A percentile compares a stretch with the other conserved stretches of the same genome.
Conservation (phyloP, 2,113 vertebrate genomes). For the Cervus canadensis region DNA sequence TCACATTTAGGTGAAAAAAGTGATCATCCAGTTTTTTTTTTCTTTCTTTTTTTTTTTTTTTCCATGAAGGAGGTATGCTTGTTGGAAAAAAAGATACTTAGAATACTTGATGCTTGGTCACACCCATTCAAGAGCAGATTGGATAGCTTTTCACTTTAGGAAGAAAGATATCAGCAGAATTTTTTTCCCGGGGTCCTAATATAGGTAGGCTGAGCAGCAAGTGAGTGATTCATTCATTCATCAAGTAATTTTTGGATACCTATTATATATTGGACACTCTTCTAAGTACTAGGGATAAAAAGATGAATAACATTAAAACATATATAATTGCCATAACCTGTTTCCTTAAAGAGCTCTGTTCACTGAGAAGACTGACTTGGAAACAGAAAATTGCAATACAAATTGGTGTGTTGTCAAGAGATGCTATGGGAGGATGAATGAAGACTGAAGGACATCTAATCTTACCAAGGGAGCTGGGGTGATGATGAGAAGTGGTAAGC, state of each 20-base stretch:
- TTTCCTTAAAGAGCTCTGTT: neutral
- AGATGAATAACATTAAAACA: neutral
- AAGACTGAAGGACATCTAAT: neutral
- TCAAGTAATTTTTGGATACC: neutral
- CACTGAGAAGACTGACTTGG: neutral
- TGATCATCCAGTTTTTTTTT: neutral
- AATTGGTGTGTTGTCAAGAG: neutral
- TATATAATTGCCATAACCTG: neutral
- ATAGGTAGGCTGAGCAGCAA: neutral
- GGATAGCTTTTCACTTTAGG: neutral
- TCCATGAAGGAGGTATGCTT: neutral
- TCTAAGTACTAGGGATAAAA: neutral
- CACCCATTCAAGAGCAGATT: neutral
- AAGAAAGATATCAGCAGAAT: accelerated
- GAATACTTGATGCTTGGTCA: neutral
- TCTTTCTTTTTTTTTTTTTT: neutral
- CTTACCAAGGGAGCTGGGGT: neutral
- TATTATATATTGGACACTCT: neutral
- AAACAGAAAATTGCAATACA: neutral
- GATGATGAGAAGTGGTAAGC: neutral
- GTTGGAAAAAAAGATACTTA: neutral
- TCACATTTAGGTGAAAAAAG: neutral
- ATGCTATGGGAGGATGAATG: neutral
- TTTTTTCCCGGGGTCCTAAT: neutral
- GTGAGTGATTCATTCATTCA: neutral